Base-by-base conservation (phyloP, 2,113 vertebrate genomes). In the Euleptes europaea region DNA sequence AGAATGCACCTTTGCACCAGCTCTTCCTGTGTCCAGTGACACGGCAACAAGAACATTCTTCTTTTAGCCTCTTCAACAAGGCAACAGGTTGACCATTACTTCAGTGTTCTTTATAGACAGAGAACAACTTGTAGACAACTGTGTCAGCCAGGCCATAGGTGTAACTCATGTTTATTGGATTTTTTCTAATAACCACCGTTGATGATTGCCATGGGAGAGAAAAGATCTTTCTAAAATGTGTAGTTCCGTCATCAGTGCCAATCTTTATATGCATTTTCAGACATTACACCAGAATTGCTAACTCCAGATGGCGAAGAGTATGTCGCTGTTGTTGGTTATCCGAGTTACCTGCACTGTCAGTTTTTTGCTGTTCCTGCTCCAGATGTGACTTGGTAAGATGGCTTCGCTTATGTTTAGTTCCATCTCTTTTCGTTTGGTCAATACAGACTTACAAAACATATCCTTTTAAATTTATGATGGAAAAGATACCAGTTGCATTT, bases 351-450 rank as follows among this genome's bases (percentile, higher is more conserved):
- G 88, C 95, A 97, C 85, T 99, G 98, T 51, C 92, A 96, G 5
- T 97, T 97, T 84, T 99, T 99, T 92, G 98, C 98, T 82, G 98
- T 98, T 0, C 99, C 98, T 26, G 90, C 92, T 38, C 96, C 98
- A 23, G 89, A 92, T 0, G 92, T 99, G 88, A 94, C 90, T 84
- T 99, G 99, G 99, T 99, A 89, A 96, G 94, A 14, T 40, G 13
- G 17, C 49, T 63, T 9, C 60, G 10, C 3, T 65, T 75, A 26
- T 38, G 35, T 42, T 65, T 6, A 13, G 1, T 7, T 28, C 8
- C 26, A 4, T 4, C 2, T 10, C 33, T 65, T 57, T 49, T 35
- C 65, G n/a, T 65, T 49, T 67, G 47, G 33, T 28, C 35, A 10
- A 12, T 79, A 11, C 75, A 82, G 2, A 3, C 0, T 2, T 80